These are phyloP conservation scores for Bursaphelenchus okinawaensis DNA, from an alignment of 2,888 invertebrate genomes.

Conservation along the genomic window DNA sequence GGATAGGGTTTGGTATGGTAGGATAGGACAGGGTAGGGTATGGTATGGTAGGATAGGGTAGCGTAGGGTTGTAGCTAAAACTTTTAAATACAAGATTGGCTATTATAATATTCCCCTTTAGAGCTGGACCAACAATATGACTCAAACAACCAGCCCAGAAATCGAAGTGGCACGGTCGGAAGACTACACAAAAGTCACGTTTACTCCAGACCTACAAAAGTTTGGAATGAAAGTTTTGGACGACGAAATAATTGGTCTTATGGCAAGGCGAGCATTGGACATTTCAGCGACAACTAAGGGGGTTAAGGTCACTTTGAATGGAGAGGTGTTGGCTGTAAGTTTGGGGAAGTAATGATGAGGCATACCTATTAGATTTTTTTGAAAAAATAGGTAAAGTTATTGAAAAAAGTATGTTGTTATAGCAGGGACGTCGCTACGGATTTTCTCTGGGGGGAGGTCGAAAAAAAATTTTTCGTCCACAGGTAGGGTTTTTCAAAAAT, in stretches of 20 bases:
- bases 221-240: constrained; percentile 91
- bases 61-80: neutral
- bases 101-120: constrained; percentile 59
- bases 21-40: too few relatives aligned
- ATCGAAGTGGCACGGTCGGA: constrained; percentile 69
- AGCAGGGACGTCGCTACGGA: too few relatives aligned
- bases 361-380: too few relatives aligned
- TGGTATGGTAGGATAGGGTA: too few relatives aligned
- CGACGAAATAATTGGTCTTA: constrained; percentile 81
- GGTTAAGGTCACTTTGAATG: constrained; percentile 85
- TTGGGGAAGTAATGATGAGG: too few relatives aligned
- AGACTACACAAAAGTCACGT: constrained; percentile 87
- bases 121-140: constrained; percentile 93
- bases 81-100: neutral
- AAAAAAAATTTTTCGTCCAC: too few relatives aligned
- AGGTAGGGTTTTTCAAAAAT: too few relatives aligned
- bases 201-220: constrained; percentile 84
- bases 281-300: constrained; percentile 81
- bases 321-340: constrained; percentile 69
- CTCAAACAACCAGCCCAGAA: constrained; percentile 70
- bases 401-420: too few relatives aligned
- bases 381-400: too few relatives aligned
- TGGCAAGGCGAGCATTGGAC: constrained; percentile 89
- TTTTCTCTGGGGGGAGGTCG: too few relatives aligned
- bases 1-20: too few relatives aligned